phyloP scores from a whole-genome alignment of 2,113 vertebrate species.

The Gopherus flavomarginatus region DNA sequence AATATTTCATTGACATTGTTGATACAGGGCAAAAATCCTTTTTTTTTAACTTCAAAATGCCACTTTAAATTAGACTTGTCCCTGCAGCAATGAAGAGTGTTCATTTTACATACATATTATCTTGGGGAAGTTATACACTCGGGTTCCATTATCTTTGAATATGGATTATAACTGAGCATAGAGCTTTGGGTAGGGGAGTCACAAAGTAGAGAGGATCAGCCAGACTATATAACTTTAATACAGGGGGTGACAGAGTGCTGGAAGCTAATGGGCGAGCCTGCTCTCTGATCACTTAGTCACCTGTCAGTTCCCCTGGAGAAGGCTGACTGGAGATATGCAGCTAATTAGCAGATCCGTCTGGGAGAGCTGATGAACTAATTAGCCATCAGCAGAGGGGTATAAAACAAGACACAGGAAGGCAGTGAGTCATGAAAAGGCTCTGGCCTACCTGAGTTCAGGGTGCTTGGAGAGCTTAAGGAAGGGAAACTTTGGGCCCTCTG shows the following conservation, averaged over 20 bases:
- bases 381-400: background rate
- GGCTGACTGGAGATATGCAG: background rate
- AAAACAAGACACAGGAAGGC: background rate
- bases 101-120: conserved; percentile 35
- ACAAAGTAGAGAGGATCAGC: background rate
- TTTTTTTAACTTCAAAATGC: conserved; percentile 18
- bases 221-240: conserved; percentile 31
- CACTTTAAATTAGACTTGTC: conserved; percentile 48
- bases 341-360: too few relatives aligned
- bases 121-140: conserved; percentile 35
- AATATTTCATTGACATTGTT: conserved; percentile 14
- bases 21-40: background rate
- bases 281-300: too few relatives aligned
- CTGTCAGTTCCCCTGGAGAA: background rate
- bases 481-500: background rate
- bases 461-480: background rate
- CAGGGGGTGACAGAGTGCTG: background rate
- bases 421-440: background rate
- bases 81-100: conserved; percentile 10
- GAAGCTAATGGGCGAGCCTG: background rate
- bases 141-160: conserved; percentile 38
- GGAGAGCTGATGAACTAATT: too few relatives aligned
- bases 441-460: too few relatives aligned
- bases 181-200: conserved; percentile 23
- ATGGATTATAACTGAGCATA: conserved; percentile 32